Conservation (phyloP, 64 coral and sea anemone genomes). For the Anthopleura sola region DNA sequence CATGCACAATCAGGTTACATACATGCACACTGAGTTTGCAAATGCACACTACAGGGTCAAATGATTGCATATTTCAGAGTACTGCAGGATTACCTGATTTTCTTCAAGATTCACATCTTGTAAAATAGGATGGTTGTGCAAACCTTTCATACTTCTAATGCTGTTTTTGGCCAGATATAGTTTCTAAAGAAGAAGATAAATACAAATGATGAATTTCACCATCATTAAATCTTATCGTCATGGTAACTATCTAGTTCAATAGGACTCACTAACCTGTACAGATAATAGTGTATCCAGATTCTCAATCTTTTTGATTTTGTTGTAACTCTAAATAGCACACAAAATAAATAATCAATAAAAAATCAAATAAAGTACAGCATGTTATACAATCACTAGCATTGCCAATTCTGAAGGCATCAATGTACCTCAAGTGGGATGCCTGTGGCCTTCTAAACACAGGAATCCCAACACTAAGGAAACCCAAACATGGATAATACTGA, state of each 20-base stretch:
- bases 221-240: too few species aligned
- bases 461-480: too few species aligned
- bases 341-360: background rate
- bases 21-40: background rate
- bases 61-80: too few species aligned
- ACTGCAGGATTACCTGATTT: constrained; percentile 65
- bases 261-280: constrained; percentile 56
- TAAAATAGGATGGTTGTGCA: constrained; percentile 75
- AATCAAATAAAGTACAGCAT: too few species aligned
- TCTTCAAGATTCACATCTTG: constrained; percentile 87
- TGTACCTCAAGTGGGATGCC: too few species aligned
- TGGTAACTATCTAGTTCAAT: background rate
- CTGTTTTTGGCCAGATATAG: constrained; percentile 72
- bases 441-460: too few species aligned
- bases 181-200: constrained; percentile 22
- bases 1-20: background rate
- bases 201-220: background rate
- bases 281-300: constrained; percentile 86
- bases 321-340: constrained; percentile 63
- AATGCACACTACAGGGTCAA: too few species aligned
- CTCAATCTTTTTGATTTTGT: constrained; percentile 95
- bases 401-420: too few species aligned
- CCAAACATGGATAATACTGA: too few species aligned
- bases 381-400: too few species aligned
- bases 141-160: constrained; percentile 89